Conservation (phyloP, 2,797 vertebrate species). For the Sebastes minor region DNA sequence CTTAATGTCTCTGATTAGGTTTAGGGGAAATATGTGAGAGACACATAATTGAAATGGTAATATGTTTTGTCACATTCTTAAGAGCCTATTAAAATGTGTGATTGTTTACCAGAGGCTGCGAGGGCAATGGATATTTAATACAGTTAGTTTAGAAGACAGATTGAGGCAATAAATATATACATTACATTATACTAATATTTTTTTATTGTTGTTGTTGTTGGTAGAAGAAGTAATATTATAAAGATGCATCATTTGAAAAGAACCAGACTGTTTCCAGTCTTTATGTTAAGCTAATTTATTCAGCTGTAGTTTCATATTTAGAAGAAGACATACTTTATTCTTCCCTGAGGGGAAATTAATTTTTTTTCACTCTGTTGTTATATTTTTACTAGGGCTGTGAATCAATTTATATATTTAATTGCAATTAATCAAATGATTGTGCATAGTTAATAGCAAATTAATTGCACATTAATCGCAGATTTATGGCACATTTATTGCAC, state of each 20-base stretch:
- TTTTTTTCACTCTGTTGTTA: too few relatives aligned
- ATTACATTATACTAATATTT: not conserved
- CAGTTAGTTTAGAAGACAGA: slow-evolving; percentile 19
- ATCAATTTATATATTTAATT: too few relatives aligned
- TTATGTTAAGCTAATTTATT: not conserved
- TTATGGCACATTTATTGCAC: too few relatives aligned
- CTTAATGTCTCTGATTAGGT: slow-evolving; percentile 58
- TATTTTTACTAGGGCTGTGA: too few relatives aligned
- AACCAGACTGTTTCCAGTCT: not conserved
- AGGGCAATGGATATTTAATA: slow-evolving; percentile 40
- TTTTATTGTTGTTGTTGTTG: not conserved
- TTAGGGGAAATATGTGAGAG: slow-evolving; percentile 34
- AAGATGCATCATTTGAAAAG: not conserved
- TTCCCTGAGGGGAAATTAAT: too few relatives aligned
- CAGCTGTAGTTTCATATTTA: not conserved
- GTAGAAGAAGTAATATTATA: not conserved
- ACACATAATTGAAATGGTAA: slow-evolving; percentile 58
- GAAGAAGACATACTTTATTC: not conserved
- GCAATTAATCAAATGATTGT: too few relatives aligned
- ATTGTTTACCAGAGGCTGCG: slow-evolving; percentile 44
- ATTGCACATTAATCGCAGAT: too few relatives aligned
- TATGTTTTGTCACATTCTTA: slow-evolving; percentile 46
- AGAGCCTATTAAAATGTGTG: slow-evolving; percentile 56
- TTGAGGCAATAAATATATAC: slow-evolving; percentile 6
- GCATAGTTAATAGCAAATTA: too few relatives aligned